Percentiles rank a stretch among this genome's conserved stretches.
Conservation (phyloP, 2,113 vertebrate genomes). For the Chaetorhynchus papuensis region DNA sequence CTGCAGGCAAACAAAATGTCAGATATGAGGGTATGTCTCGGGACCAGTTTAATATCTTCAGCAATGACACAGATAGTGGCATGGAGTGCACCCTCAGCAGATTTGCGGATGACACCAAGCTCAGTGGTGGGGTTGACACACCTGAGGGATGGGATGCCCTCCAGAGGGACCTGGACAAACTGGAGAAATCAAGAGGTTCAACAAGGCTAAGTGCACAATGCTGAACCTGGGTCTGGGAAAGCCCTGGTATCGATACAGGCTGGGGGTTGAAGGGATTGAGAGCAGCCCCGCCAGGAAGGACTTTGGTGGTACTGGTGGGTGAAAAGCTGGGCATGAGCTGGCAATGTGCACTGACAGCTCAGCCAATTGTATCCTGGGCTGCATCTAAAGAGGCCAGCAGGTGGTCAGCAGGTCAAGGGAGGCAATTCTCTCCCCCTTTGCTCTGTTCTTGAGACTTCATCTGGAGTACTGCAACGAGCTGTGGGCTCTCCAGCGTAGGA, state of each 20-base stretch:
- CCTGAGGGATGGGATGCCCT: neutral
- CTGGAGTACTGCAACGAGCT: neutral
- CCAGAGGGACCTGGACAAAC: neutral
- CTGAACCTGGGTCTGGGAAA: neutral
- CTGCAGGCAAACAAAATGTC: neutral
- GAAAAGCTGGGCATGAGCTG: neutral
- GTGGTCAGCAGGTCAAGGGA: rapidly evolving
- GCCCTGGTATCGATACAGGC: neutral
- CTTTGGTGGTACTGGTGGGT: neutral
- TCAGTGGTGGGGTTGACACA: neutral
- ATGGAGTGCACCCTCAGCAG: neutral
- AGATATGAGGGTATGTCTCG: rapidly evolving
- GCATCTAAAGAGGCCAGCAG: rapidly evolving
- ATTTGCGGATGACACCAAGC: neutral
- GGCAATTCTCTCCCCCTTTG: neutral
- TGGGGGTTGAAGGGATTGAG: neutral
- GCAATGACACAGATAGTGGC: rapidly evolving
- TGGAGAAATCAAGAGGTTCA: rapidly evolving
- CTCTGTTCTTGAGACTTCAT: neutral
- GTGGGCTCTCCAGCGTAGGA: rapidly evolving
- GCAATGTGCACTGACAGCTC: rapidly evolving
- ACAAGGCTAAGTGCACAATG: rapidly evolving
- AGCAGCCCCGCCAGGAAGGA: neutral
- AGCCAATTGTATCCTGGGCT: rapidly evolving
- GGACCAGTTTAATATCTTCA: neutral